phyloP scores from a whole-genome alignment of 2,113 vertebrate genomes.

The Actenoides lindsayi region DNA sequence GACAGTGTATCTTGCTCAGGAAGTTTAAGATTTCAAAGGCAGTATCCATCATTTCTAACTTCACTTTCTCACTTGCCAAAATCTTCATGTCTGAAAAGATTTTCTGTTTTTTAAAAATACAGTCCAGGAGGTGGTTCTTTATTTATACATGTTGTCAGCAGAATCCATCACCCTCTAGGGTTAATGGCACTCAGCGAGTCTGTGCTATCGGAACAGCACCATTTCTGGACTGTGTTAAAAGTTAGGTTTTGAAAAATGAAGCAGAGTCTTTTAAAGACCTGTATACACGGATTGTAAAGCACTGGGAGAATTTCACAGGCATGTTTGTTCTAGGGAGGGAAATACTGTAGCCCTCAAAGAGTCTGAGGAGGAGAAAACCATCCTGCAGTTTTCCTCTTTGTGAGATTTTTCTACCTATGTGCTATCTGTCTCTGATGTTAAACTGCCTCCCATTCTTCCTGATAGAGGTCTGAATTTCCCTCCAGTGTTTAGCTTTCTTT shows the following conservation, averaged over 20 bases:
- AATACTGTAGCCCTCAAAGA: not conserved
- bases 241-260: conserved; percentile 5
- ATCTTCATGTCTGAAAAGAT: not conserved
- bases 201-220: not conserved
- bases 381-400: not conserved
- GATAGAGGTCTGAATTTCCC: not conserved
- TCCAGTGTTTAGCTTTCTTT: not conserved
- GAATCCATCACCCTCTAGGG: not conserved
- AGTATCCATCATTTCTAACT: not conserved
- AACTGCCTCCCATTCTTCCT: not conserved
- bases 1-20: not conserved
- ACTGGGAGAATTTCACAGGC: not conserved
- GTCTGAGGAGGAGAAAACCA: not conserved
- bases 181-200: not conserved
- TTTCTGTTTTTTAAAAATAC: not conserved
- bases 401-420: not conserved
- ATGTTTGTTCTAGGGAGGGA: not conserved
- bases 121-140: not conserved
- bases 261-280: not conserved
- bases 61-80: not conserved
- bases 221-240: conserved; percentile 17
- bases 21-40: not conserved
- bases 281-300: not conserved
- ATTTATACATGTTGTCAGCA: conserved; percentile 7
- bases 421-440: not conserved